Evolutionary conservation across 2,888 invertebrate species (phyloP).

Genomic region (Pecten maximus): DNA sequence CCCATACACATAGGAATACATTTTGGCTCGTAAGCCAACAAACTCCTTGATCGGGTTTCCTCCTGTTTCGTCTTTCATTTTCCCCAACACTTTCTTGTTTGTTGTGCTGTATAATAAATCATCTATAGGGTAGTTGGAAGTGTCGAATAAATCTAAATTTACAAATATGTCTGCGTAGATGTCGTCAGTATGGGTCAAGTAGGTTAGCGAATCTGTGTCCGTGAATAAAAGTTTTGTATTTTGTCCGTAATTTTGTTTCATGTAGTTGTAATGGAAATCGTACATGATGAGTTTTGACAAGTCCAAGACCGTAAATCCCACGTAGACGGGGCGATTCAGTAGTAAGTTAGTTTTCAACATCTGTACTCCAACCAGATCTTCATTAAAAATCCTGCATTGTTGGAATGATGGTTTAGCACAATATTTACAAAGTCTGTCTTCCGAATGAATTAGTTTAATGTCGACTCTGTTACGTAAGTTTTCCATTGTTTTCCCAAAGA

Average conservation of each 20-base stretch:
- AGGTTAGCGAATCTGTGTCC: constrained; percentile 47
- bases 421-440: constrained; percentile 15
- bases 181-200: constrained; percentile 37
- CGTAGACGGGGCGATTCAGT: too few relatives aligned
- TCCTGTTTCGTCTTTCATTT: constrained; percentile 40
- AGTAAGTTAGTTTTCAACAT: too few relatives aligned
- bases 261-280: constrained; percentile 38
- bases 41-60: constrained; percentile 18
- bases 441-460: constrained; percentile 10
- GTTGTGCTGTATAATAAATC: neutral
- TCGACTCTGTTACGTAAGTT: constrained; percentile 49
- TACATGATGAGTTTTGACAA: too few relatives aligned
- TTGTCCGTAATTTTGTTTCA: constrained; percentile 39
- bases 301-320: too few relatives aligned
- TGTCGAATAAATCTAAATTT: constrained; percentile 10
- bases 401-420: constrained; percentile 27
- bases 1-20: neutral
- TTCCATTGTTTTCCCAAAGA: too few relatives aligned
- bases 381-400: neutral
- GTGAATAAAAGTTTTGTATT: constrained; percentile 38
- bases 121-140: constrained; percentile 36
- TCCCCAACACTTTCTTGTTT: too few relatives aligned
- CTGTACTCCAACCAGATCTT: neutral
- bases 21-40: constrained; percentile 17
- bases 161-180: constrained; percentile 37